Percentiles rank a stretch among this genome's conserved stretches.
phyloP scores from a whole-genome alignment of 2,113 vertebrate genomes.

The Clarias batrachus region DNA sequence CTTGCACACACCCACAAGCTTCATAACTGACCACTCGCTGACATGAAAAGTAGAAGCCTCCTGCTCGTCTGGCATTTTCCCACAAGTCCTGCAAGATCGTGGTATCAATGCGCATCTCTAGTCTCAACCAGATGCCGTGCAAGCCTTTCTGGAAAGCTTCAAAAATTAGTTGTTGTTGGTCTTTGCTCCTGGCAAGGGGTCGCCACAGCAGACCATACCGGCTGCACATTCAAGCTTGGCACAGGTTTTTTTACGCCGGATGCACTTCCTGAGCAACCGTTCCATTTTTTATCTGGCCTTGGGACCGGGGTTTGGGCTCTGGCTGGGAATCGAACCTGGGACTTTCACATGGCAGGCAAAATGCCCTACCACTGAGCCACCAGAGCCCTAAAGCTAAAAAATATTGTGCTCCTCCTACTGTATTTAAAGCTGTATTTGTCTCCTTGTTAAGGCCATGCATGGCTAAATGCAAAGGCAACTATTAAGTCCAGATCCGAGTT shows the following conservation, averaged over 20 bases:
- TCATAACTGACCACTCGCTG: not conserved
- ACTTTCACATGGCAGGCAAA: too few relatives aligned
- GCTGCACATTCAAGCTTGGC: too few relatives aligned
- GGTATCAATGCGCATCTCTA: not conserved
- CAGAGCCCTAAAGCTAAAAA: not conserved
- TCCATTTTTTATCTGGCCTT: too few relatives aligned
- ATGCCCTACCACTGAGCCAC: too few relatives aligned
- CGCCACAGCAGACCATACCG: too few relatives aligned
- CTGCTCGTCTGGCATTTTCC: not conserved
- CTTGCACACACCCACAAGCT: not conserved
- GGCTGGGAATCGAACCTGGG: too few relatives aligned
- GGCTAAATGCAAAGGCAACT: not conserved
- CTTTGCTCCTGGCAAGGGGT: too few relatives aligned
- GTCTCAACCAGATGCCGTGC: not conserved
- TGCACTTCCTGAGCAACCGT: too few relatives aligned
- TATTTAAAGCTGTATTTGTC: not conserved
- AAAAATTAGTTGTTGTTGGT: not conserved
- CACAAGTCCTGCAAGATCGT: not conserved
- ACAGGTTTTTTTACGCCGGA: too few relatives aligned
- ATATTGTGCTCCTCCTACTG: not conserved
- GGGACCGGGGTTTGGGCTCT: too few relatives aligned
- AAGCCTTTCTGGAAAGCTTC: not conserved
- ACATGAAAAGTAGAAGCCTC: not conserved
- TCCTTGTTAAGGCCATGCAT: not conserved
- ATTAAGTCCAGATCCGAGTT: not conserved